These are phyloP conservation scores for Hyposoter didymator DNA, from an alignment of 2,888 invertebrate genomes.

Conservation along the genomic window DNA sequence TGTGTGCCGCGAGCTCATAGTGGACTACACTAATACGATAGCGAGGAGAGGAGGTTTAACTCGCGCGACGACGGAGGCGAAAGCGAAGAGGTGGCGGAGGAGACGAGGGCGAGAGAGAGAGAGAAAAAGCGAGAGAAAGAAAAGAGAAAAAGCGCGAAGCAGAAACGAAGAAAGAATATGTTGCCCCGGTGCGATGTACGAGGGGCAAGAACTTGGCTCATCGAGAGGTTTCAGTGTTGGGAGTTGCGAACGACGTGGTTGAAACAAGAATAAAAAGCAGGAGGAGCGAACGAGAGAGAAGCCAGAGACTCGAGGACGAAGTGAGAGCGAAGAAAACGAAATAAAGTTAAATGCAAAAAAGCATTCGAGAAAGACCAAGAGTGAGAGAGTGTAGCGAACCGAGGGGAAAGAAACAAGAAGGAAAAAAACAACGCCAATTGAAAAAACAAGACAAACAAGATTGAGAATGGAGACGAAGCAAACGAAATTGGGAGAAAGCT, in stretches of 20 bases:
- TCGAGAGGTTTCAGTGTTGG: constrained; percentile 15
- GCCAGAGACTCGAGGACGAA: background rate
- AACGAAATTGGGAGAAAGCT: background rate
- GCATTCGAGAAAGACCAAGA: background rate
- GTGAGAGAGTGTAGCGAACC: background rate
- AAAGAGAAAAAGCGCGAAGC: constrained; percentile 12
- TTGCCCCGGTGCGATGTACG: constrained; percentile 24
- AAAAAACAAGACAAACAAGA: constrained; percentile 11
- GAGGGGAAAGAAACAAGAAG: constrained; percentile 13
- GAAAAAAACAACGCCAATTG: constrained; percentile 4
- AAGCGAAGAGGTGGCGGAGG: constrained; percentile 55
- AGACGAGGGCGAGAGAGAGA: constrained; percentile 50
- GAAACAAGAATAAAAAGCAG: background rate
- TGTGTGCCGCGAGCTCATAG: constrained; percentile 41
- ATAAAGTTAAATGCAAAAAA: background rate
- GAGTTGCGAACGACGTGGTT: constrained; percentile 6
- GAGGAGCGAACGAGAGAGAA: constrained; percentile 5
- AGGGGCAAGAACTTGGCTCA: constrained; percentile 29
- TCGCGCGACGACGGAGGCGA: constrained; percentile 68
- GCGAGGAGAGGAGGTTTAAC: constrained; percentile 67
- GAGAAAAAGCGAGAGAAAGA: constrained; percentile 18
- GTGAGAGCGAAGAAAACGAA: background rate
- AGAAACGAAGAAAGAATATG: constrained; percentile 36
- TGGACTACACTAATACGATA: constrained; percentile 53
- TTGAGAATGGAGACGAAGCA: background rate